Evolutionary conservation across 2,113 vertebrate species (phyloP).

Genomic region (Atractosteus spatula): DNA sequence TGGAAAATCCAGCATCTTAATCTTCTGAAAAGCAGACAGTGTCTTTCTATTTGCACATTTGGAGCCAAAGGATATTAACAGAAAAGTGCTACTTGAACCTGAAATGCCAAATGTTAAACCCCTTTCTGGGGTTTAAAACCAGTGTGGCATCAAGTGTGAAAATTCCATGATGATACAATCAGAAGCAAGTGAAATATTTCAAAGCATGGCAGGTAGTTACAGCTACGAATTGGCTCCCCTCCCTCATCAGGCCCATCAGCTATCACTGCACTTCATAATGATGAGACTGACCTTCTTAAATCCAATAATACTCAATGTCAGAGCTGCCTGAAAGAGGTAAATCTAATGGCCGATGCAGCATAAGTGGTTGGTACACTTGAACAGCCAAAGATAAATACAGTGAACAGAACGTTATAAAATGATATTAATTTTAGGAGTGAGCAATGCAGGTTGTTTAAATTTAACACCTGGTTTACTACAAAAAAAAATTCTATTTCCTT

Average conservation of each 20-base stretch:
- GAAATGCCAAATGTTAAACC: slow-evolving; percentile 34
- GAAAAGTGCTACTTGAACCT: slow-evolving; percentile 21
- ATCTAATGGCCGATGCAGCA: slow-evolving; percentile 18
- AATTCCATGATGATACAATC: slow-evolving; percentile 38
- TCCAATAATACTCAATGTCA: slow-evolving; percentile 6
- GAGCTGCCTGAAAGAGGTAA: slow-evolving; percentile 19
- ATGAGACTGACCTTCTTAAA: slow-evolving; percentile 26
- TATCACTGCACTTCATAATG: slow-evolving; percentile 30
- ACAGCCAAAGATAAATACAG: neutral
- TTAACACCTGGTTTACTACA: too few species aligned
- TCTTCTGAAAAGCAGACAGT: neutral
- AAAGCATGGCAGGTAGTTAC: slow-evolving; percentile 16
- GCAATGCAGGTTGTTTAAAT: too few species aligned
- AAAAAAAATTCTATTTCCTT: too few species aligned
- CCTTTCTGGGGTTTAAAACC: slow-evolving; percentile 32
- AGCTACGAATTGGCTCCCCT: slow-evolving; percentile 19
- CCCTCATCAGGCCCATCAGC: slow-evolving; percentile 18
- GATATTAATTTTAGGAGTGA: neutral
- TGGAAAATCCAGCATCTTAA: slow-evolving; percentile 17
- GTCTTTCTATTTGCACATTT: slow-evolving; percentile 14
- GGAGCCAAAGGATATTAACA: slow-evolving; percentile 27
- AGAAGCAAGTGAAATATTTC: slow-evolving; percentile 28
- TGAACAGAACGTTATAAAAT: neutral
- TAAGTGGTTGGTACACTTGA: slow-evolving; percentile 17
- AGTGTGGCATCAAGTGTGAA: slow-evolving; percentile 30